Percentiles rank a stretch among this genome's conserved stretches.
These are phyloP conservation scores for Epizoanthus ramosus DNA, from an alignment of 92 coral and sea anemone species.

Conservation along the genomic window DNA sequence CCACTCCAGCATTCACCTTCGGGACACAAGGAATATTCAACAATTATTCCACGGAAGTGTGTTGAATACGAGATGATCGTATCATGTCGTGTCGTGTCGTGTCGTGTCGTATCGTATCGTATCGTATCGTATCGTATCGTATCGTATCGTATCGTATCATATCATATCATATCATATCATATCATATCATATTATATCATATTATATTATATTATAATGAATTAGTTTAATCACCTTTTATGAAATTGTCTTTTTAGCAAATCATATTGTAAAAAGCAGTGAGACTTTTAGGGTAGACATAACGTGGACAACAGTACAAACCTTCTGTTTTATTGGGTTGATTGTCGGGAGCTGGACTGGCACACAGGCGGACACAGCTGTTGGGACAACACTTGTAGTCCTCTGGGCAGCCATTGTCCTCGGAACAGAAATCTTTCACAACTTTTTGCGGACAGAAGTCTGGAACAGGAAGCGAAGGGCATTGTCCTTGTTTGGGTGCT, in stretches of 20 bases:
- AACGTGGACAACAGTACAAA: neutral
- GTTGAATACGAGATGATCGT: no score
- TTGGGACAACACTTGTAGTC: conserved; percentile 33
- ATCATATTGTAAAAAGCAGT: no score
- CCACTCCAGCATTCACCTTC: conserved; percentile 92
- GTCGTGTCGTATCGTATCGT: no score
- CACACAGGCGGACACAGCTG: conserved; percentile 20
- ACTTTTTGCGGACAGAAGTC: neutral
- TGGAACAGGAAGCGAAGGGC: conserved; percentile 22
- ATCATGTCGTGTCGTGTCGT: no score
- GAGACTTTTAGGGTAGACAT: no score
- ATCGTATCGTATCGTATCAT: no score
- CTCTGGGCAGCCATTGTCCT: neutral
- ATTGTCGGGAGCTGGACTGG: neutral
- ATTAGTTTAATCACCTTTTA: no score
- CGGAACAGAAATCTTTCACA: neutral
- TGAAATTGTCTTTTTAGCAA: no score
- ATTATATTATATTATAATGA: no score
- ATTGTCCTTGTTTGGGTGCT: conserved; percentile 11
- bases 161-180: no score
- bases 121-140: no score
- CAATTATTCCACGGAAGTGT: neutral
- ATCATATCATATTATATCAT: no score
- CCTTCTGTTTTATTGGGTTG: neutral
- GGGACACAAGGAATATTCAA: neutral